phyloP scores from a whole-genome alignment of 2,888 invertebrate species.

The Drosophila aldrichi region DNA sequence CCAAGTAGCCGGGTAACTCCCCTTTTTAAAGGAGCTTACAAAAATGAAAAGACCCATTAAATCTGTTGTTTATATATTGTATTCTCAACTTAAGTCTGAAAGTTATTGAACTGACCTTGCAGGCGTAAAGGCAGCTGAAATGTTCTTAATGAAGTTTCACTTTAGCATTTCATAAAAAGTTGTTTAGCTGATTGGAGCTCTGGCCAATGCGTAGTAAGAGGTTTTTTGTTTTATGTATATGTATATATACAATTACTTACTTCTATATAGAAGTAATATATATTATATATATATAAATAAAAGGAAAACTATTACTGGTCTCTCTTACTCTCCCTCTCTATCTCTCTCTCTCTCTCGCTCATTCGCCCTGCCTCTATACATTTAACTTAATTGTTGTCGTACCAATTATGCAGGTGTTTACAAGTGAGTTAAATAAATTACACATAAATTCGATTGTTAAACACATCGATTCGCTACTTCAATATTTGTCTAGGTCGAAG shows the following conservation, averaged over 20 bases:
- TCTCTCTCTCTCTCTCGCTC: neutral
- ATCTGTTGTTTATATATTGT: neutral
- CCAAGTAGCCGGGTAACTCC: neutral
- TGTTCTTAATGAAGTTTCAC: neutral
- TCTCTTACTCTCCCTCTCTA: neutral
- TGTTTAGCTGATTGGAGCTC: neutral
- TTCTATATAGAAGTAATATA: no score
- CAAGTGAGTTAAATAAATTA: neutral
- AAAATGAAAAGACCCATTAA: neutral
- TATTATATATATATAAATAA: no score
- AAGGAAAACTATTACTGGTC: no score
- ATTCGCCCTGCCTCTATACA: no score
- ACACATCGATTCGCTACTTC: slow-evolving; percentile 30
- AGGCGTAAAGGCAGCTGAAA: neutral
- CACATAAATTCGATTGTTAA: slow-evolving; percentile 15
- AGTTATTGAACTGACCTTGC: neutral
- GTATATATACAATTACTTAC: no score
- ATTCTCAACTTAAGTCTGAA: neutral
- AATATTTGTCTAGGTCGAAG: slow-evolving; percentile 34
- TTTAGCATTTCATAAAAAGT: neutral
- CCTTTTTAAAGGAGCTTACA: neutral
- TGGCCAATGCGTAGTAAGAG: neutral
- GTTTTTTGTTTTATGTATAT: no score
- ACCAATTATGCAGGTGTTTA: slow-evolving; percentile 1
- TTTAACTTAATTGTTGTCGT: neutral